Conservation (phyloP, 2,113 vertebrate genomes). For the Lepus timidus region DNA sequence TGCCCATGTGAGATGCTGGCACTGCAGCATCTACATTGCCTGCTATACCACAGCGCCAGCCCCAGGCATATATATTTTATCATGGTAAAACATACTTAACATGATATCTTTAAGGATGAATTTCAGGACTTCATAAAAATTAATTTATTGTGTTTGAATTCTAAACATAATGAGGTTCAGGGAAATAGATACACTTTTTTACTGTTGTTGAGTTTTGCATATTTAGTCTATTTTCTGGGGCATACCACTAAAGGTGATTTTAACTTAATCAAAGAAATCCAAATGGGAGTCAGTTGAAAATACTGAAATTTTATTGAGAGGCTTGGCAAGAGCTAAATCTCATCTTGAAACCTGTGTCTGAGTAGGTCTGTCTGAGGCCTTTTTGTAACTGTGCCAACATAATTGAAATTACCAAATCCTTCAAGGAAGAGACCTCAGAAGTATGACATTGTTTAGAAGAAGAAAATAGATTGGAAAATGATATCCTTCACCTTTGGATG, state of each 20-base stretch:
- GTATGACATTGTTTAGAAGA: background rate
- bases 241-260: slow-evolving; percentile 9
- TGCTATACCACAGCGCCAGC: too few relatives aligned
- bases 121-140: slow-evolving; percentile 38
- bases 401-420: slow-evolving; percentile 37
- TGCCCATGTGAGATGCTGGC: too few relatives aligned
- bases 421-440: slow-evolving; percentile 52
- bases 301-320: slow-evolving; percentile 23
- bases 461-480: slow-evolving; percentile 43
- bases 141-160: slow-evolving; percentile 33
- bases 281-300: background rate
- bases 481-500: slow-evolving; percentile 11
- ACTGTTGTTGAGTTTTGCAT: slow-evolving; percentile 29
- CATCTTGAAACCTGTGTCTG: background rate
- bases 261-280: background rate
- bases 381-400: slow-evolving; percentile 26
- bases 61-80: background rate
- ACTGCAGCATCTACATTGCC: too few relatives aligned
- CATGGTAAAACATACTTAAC: background rate
- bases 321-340: slow-evolving; percentile 19
- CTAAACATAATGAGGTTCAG: slow-evolving; percentile 20
- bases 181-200: slow-evolving; percentile 12
- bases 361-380: background rate
- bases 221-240: background rate
- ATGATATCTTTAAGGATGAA: too few relatives aligned